A percentile compares a stretch with the other conserved stretches of the same genome.
phyloP scores from a whole-genome alignment of 2,113 vertebrate species.

The Eretmochelys imbricata region DNA sequence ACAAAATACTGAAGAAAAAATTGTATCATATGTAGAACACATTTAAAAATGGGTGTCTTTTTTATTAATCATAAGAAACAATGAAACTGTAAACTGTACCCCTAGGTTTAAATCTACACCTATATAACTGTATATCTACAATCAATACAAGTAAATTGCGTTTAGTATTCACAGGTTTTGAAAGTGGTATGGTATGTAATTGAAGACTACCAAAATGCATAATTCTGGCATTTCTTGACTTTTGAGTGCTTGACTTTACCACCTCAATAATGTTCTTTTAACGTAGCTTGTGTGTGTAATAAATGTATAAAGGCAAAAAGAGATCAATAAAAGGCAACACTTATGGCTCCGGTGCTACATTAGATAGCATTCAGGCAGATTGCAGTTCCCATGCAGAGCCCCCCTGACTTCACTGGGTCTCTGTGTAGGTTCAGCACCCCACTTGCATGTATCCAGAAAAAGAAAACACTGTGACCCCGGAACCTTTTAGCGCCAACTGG shows the following conservation, averaged over 20 bases:
- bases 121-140: neutral
- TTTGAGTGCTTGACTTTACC: neutral
- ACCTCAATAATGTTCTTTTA: neutral
- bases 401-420: neutral
- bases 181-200: neutral
- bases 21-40: neutral
- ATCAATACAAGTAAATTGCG: neutral
- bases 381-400: neutral
- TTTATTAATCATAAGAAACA: neutral
- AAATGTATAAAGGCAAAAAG: accelerated
- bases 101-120: neutral
- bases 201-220: neutral
- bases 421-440: neutral
- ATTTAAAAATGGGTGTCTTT: neutral
- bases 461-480: no score
- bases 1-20: neutral
- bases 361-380: neutral
- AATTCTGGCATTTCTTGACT: neutral
- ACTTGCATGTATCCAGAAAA: neutral
- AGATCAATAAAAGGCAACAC: neutral
- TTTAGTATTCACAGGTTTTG: neutral
- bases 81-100: neutral
- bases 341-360: accelerated
- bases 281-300: neutral
- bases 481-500: no score